Evolutionary conservation across 2,888 invertebrate species (phyloP).

Genomic region (Ashinkailepas kermadecensis): DNA sequence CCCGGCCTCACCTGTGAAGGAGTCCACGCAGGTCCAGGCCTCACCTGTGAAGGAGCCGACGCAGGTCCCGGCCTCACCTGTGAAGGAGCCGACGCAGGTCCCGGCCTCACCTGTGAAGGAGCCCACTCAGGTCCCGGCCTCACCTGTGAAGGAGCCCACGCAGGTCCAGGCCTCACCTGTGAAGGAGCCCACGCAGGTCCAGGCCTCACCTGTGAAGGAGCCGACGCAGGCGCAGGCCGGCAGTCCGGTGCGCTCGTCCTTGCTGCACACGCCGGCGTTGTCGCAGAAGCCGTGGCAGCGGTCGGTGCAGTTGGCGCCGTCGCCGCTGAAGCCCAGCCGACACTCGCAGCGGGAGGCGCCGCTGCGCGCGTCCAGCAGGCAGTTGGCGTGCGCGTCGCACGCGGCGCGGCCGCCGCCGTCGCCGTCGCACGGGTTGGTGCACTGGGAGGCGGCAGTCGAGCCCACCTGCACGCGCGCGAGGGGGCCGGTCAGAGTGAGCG

Average conservation of each 20-base stretch:
- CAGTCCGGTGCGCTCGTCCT: conserved; percentile 64
- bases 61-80: no score
- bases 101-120: conserved; percentile 62
- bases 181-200: conserved; percentile 59
- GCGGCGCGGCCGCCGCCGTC: conserved; percentile 58
- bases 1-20: no score
- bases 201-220: conserved; percentile 77
- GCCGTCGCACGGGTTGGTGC: conserved; percentile 85
- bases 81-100: neutral
- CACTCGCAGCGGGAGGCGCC: conserved; percentile 78
- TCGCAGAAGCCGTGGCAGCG: conserved; percentile 78
- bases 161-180: conserved; percentile 60
- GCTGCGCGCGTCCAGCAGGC: conserved; percentile 62
- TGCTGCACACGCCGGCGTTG: conserved; percentile 71
- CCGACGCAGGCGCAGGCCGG: conserved; percentile 84
- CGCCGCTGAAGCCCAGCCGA: conserved; percentile 85
- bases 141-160: no score
- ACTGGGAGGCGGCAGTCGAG: conserved; percentile 63
- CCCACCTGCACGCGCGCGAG: conserved; percentile 25
- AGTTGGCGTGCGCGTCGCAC: conserved; percentile 80
- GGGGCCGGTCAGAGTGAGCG: neutral
- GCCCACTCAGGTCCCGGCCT: conserved; percentile 75
- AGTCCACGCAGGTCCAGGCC: neutral
- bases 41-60: no score
- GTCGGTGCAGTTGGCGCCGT: conserved; percentile 66